Conservation (phyloP, 2,797 vertebrate species). For the Spatula clypeata region DNA sequence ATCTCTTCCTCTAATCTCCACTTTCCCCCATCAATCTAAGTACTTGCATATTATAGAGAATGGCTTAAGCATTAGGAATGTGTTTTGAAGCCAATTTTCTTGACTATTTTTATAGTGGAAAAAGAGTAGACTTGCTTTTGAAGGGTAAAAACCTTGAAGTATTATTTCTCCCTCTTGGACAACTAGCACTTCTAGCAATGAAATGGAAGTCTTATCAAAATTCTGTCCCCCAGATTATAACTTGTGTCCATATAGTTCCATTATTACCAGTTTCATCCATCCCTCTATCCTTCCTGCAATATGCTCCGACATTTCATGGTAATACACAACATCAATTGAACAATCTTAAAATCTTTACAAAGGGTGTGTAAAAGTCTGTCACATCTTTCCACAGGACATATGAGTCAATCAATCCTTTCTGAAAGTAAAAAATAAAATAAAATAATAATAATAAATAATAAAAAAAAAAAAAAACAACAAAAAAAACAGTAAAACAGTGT, state of each 20-base stretch:
- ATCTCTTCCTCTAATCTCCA: conserved; percentile 29
- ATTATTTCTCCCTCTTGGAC: background rate
- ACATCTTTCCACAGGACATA: background rate
- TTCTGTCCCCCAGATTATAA: background rate
- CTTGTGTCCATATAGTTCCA: background rate
- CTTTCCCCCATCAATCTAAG: background rate
- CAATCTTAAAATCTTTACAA: background rate
- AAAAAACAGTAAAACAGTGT: background rate
- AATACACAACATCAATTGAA: background rate
- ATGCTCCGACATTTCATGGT: background rate
- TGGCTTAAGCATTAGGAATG: conserved; percentile 27
- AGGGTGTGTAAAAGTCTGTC: background rate
- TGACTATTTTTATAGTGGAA: background rate
- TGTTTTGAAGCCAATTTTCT: conserved; percentile 27
- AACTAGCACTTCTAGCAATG: background rate
- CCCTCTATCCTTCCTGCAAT: background rate
- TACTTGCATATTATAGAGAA: conserved; percentile 18
- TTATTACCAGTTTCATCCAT: background rate
- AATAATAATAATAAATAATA: no score
- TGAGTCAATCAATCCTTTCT: background rate
- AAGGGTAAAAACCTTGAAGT: background rate
- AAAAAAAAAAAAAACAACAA: background rate
- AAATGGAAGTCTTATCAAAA: background rate
- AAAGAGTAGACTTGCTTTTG: background rate
- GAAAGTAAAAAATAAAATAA: background rate